Evolutionary conservation across 2,113 vertebrate species (phyloP).

Genomic region (Neolamprologus falcicula): DNA sequence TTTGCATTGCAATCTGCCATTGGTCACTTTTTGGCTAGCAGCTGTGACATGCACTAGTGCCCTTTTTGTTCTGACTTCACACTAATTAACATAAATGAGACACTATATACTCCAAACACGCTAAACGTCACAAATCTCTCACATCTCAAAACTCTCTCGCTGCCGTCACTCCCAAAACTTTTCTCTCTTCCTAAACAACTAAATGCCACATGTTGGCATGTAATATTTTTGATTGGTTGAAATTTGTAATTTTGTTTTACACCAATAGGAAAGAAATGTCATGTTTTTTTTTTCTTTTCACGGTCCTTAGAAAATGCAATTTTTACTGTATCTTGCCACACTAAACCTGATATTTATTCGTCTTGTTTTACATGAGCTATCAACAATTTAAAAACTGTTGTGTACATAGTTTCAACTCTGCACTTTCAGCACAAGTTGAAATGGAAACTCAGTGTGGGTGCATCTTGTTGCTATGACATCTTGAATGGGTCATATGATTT

Average conservation of each 20-base stretch:
- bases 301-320: neutral
- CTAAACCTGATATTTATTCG: neutral
- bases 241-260: neutral
- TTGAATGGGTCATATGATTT: neutral
- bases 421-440: neutral
- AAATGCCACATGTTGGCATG: fast-evolving
- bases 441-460: neutral
- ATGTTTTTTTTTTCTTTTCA: neutral
- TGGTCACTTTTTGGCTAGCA: neutral
- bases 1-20: neutral
- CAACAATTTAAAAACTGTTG: neutral
- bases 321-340: neutral
- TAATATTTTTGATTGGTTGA: neutral
- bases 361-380: neutral
- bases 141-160: neutral
- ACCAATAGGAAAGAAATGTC: neutral
- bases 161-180: neutral
- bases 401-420: neutral
- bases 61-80: neutral
- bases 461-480: neutral
- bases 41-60: neutral
- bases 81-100: neutral
- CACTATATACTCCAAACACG: neutral
- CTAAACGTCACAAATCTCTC: neutral
- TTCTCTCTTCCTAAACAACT: neutral